phyloP scores from a whole-genome alignment of 2,888 invertebrate genomes.

The Eretmocerus hayati region DNA sequence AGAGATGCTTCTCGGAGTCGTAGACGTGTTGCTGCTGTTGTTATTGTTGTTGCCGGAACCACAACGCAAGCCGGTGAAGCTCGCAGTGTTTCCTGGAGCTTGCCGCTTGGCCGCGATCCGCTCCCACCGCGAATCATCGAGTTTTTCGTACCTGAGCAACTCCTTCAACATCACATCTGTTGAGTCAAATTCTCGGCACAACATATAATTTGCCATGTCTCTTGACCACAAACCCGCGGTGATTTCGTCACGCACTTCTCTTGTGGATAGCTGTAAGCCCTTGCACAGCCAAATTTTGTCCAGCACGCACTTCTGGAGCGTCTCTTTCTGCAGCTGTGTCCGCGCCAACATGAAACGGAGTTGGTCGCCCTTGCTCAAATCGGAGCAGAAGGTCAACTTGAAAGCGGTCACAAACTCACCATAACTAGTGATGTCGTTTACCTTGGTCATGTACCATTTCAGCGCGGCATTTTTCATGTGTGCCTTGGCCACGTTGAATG shows the following conservation, averaged over 20 bases:
- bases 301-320: conserved; percentile 10
- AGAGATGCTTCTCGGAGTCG: too few species aligned
- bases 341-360: conserved; percentile 14
- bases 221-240: conserved; percentile 16
- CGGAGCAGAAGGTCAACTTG: not conserved
- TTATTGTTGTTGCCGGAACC: too few species aligned
- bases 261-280: conserved; percentile 2
- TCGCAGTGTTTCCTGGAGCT: too few species aligned
- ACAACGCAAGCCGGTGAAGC: too few species aligned
- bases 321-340: conserved; percentile 8
- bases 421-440: not conserved
- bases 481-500: conserved; percentile 10
- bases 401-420: conserved; percentile 5
- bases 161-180: too few species aligned
- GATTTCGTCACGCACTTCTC: conserved; percentile 12
- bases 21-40: too few species aligned
- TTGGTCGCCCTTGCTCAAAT: conserved; percentile 5
- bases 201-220: conserved; percentile 5
- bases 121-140: too few species aligned
- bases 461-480: conserved; percentile 12
- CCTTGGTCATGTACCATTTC: conserved; percentile 13
- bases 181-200: too few species aligned
- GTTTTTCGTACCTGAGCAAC: too few species aligned
- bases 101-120: too few species aligned
- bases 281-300: conserved; percentile 19